These are phyloP conservation scores for Lontra canadensis DNA, from an alignment of 2,113 vertebrate genomes.

Conservation along the genomic window DNA sequence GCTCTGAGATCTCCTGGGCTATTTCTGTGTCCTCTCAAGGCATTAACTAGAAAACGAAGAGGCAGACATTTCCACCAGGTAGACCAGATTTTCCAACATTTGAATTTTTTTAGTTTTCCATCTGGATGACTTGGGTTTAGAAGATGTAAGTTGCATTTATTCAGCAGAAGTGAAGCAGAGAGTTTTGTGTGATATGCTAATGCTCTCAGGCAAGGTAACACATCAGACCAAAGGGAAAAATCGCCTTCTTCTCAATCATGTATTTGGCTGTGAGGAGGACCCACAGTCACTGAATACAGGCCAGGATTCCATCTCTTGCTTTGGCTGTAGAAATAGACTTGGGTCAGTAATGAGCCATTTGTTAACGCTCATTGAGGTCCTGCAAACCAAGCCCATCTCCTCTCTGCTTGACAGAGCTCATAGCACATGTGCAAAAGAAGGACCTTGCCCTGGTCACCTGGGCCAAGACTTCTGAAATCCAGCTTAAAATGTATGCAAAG, in stretches of 20 bases:
- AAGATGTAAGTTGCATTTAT: neutral
- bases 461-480: slow-evolving; percentile 23
- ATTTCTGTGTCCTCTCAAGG: neutral
- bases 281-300: neutral
- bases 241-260: neutral
- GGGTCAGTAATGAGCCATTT: neutral
- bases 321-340: neutral
- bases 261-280: neutral
- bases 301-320: neutral
- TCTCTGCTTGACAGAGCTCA: neutral
- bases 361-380: neutral
- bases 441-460: neutral
- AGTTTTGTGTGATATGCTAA: neutral
- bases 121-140: neutral
- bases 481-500: slow-evolving; percentile 25
- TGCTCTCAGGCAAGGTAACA: neutral
- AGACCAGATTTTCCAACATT: slow-evolving; percentile 13
- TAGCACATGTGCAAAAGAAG: neutral
- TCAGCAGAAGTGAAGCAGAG: neutral
- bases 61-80: neutral
- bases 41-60: neutral
- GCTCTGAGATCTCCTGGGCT: neutral
- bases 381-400: neutral
- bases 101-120: slow-evolving; percentile 6
- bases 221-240: neutral